phyloP scores from a whole-genome alignment of 1,140 invertebrate species.

The Megathymus violae region DNA sequence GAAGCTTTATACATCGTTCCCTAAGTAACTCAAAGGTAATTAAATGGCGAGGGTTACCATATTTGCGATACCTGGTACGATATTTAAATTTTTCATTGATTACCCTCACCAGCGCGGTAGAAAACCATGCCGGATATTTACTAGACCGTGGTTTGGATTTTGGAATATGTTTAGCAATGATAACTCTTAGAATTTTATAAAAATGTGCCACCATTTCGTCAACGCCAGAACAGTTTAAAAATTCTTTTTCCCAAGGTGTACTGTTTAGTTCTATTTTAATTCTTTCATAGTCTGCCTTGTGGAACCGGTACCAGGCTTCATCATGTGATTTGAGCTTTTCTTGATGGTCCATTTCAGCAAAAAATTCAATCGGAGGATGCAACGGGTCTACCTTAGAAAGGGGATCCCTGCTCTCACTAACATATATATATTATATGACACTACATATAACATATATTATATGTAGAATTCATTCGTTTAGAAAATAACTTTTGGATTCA shows the following conservation, averaged over 20 bases:
- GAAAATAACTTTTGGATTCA: too few species aligned
- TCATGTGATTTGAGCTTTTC: too few species aligned
- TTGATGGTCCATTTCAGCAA: background rate
- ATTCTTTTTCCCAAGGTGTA: constrained; percentile 11
- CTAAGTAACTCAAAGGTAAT: constrained; percentile 30
- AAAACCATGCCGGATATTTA: constrained; percentile 48
- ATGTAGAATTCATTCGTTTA: too few species aligned
- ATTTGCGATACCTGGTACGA: constrained; percentile 29
- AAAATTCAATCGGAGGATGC: constrained; percentile 32
- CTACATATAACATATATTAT: too few species aligned
- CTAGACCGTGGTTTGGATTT: constrained; percentile 7
- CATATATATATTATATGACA: too few species aligned
- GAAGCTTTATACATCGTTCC: constrained; percentile 20
- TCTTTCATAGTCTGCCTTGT: constrained; percentile 24
- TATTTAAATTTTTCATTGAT: constrained; percentile 40
- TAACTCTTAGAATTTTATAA: constrained; percentile 11
- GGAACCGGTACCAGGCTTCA: background rate
- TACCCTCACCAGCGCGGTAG: constrained; percentile 14
- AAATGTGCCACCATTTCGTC: constrained; percentile 21
- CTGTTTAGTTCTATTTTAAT: constrained; percentile 10
- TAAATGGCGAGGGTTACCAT: constrained; percentile 34
- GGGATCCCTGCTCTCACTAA: constrained; percentile 14
- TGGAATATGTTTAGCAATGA: constrained; percentile 14
- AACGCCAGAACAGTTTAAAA: background rate
- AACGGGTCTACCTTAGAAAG: constrained; percentile 26